A percentile compares a stretch with the other conserved stretches of the same genome.
phyloP scores from a whole-genome alignment of 2,113 vertebrate species.

The Myanophis thanlyinensis region DNA sequence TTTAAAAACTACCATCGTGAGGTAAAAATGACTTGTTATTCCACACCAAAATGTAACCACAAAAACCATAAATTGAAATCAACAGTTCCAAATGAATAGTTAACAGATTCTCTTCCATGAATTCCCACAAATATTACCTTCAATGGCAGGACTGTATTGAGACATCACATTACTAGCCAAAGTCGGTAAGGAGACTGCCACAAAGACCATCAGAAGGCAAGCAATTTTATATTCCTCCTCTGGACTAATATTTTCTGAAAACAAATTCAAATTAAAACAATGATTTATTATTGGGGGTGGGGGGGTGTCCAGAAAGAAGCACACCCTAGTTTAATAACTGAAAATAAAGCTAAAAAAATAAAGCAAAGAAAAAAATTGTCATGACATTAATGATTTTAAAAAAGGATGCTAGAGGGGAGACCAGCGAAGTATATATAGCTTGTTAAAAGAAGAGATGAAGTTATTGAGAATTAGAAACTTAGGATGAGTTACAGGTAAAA shows the following conservation, averaged over 20 bases:
- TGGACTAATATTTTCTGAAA: slow-evolving; percentile 95
- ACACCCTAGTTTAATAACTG: background rate
- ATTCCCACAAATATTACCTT: slow-evolving; percentile 77
- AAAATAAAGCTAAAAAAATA: background rate
- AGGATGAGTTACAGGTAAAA: background rate
- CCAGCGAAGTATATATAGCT: background rate
- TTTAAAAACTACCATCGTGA: background rate
- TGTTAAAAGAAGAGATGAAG: background rate
- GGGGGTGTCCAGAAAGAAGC: background rate
- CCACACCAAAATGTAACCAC: background rate
- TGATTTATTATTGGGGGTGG: background rate
- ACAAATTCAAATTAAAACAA: slow-evolving; percentile 28
- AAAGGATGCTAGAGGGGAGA: background rate
- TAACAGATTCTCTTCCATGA: background rate
- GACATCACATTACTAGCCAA: slow-evolving; percentile 98
- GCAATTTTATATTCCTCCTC: slow-evolving; percentile 99
- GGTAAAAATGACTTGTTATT: background rate
- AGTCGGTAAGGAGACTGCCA: slow-evolving; percentile 95
- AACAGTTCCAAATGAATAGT: background rate
- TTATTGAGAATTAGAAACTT: background rate
- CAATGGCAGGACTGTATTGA: slow-evolving; percentile 97
- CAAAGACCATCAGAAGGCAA: slow-evolving; percentile 98
- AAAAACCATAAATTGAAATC: background rate
- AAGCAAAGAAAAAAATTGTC: background rate
- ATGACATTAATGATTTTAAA: background rate